Base-by-base conservation (phyloP, 2,113 vertebrate species). In the Vidua chalybeata region DNA sequence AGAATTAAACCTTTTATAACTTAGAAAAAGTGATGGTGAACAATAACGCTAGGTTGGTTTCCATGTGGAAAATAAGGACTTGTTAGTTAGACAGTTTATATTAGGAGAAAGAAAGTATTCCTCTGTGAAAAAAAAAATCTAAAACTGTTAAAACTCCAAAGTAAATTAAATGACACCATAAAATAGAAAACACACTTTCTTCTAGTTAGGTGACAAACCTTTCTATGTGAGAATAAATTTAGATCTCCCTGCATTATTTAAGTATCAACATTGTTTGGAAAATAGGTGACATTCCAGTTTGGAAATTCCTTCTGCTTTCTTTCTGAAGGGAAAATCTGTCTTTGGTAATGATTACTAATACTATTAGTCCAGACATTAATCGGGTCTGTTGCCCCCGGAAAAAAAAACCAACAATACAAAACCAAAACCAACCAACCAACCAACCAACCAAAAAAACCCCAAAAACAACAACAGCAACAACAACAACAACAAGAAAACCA, bases 361-460 rank as follows among this genome's bases (percentile, higher is more conserved):
- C 6, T 24, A 8, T 49, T 76, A 35, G 39, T n/a, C 48, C 54
- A 49, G 62, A 21, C n/a, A 39, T 23, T 30, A 26, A 10, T 0
- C 6, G 6, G 7, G 11, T n/a, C 46, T 12, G 27, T 28, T 23
- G 18, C 4, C 9, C 18, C 23, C 6, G 6, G 2, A 8, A 28
- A 51, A n/a, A 11, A 39, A 4, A 4, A 8, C 48, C 22, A 45
- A 45, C 20, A 20, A 9, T 21, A 22, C 9, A 58, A n/a, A n/a
- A 52, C 6, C 26, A 56, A 56, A 21, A 31, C 17, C 8, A 17
- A 21, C 10, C 10, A 39, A 39, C 39, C 39, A 39, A 39, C 39
- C 39, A 39, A 16, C 2, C 9, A 33, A 8, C n/a, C n/a, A 28
- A 51, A n/a, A 11, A 39, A 4, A 4, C 7, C 7, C 2, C 9